Conservation (phyloP, 2,888 invertebrate species). For the Andrena bicolor region DNA sequence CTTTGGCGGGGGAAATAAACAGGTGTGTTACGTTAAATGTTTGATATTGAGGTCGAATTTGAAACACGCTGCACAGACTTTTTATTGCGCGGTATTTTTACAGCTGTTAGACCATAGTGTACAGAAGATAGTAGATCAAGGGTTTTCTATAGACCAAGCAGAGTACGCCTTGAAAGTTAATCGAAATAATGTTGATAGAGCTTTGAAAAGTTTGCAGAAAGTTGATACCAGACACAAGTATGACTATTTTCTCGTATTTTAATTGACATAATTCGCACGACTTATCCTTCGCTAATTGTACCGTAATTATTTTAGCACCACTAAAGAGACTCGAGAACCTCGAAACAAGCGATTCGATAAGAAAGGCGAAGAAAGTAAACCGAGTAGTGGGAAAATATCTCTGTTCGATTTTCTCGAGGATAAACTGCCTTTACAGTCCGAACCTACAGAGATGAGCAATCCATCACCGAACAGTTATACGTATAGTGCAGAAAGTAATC, state of each 20-base stretch:
- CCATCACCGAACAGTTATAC: slow-evolving; percentile 66
- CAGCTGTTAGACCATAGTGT: slow-evolving; percentile 91
- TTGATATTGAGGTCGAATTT: slow-evolving; percentile 5
- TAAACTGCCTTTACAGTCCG: slow-evolving; percentile 88
- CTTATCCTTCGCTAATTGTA: neutral
- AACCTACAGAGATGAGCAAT: slow-evolving; percentile 85
- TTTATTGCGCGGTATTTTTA: slow-evolving; percentile 8
- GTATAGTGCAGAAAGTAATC: slow-evolving; percentile 71
- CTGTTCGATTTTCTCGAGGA: slow-evolving; percentile 94
- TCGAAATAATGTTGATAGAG: slow-evolving; percentile 91
- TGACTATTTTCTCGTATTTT: slow-evolving; percentile 11
- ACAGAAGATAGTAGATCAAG: slow-evolving; percentile 92
- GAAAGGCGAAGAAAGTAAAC: slow-evolving; percentile 89
- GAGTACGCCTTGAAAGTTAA: slow-evolving; percentile 90
- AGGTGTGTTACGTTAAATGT: slow-evolving; percentile 70
- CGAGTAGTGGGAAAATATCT: slow-evolving; percentile 91
- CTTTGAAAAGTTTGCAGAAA: slow-evolving; percentile 89
- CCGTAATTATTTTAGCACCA: slow-evolving; percentile 44
- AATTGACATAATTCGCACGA: neutral
- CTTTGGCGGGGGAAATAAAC: slow-evolving; percentile 86
- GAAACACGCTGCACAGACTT: neutral
- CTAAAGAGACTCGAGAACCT: slow-evolving; percentile 82
- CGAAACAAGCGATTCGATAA: slow-evolving; percentile 83
- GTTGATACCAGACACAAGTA: slow-evolving; percentile 79
- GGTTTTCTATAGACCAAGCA: slow-evolving; percentile 92